Conservation (phyloP, 2,888 invertebrate species). For the Rhyacophila evoluta region DNA sequence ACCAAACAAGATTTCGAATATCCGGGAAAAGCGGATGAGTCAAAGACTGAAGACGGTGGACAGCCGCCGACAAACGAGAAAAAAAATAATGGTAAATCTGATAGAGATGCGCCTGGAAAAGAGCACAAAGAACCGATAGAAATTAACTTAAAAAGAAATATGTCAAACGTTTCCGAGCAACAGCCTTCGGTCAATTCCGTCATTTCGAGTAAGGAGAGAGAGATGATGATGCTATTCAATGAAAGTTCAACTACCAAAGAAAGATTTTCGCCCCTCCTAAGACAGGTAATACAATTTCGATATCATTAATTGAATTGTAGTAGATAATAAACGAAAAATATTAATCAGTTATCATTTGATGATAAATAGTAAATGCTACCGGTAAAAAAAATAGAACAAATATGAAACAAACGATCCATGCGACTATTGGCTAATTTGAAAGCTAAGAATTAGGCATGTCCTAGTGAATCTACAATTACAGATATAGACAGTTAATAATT, state of each 20-base stretch:
- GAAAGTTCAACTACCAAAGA: conserved; percentile 60
- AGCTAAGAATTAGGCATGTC: no score
- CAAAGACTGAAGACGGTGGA: background rate
- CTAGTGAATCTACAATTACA: no score
- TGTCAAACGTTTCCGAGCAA: conserved; percentile 28
- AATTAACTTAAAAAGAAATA: conserved; percentile 27
- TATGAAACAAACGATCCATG: no score
- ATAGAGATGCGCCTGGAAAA: background rate
- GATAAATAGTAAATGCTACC: no score
- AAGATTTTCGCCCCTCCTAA: conserved; percentile 66
- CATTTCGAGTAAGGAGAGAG: background rate
- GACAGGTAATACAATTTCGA: conserved; percentile 63
- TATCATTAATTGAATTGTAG: no score
- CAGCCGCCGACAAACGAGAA: background rate
- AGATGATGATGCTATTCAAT: background rate
- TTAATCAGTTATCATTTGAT: no score
- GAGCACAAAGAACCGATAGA: background rate
- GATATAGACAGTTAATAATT: no score
- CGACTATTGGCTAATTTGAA: no score
- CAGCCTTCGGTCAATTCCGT: background rate
- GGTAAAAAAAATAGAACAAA: no score
- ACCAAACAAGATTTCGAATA: background rate
- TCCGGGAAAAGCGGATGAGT: background rate
- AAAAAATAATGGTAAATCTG: background rate
- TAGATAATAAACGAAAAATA: no score